These are phyloP conservation scores for Platyrinchus mystaceus DNA, from an alignment of 2,797 vertebrate species.

Conservation along the genomic window DNA sequence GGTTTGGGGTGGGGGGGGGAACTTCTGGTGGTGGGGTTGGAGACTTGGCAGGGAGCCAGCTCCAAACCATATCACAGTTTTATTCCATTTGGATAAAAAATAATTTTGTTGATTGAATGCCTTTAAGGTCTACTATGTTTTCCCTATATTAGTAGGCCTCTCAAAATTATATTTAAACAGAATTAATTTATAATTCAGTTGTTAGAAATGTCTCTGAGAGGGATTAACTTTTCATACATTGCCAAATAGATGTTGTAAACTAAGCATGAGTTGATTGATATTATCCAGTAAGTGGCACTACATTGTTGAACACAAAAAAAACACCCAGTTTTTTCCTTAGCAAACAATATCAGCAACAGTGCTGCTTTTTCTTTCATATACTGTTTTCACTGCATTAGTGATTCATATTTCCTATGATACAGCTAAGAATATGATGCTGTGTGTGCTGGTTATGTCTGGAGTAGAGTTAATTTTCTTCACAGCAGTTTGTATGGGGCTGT, in stretches of 20 bases:
- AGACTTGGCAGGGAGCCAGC: no score
- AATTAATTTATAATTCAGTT: neutral
- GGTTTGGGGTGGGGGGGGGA: no score
- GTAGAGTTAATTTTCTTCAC: neutral
- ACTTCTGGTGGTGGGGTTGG: no score
- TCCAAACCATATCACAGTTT: no score
- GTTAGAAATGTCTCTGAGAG: neutral
- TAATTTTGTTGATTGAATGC: neutral
- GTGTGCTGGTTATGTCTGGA: neutral
- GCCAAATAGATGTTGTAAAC: neutral
- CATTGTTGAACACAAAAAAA: neutral
- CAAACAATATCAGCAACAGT: neutral
- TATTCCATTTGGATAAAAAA: neutral
- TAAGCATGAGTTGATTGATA: neutral
- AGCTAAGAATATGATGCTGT: neutral
- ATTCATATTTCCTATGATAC: neutral
- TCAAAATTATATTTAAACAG: slow-evolving; percentile 1
- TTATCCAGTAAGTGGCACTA: neutral
- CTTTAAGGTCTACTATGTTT: neutral
- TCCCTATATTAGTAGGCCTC: neutral
- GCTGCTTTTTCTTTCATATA: neutral
- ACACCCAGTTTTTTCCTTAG: neutral
- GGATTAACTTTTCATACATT: neutral
- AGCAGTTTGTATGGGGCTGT: neutral
- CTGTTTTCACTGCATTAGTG: neutral